These are phyloP conservation scores for Taeniopygia guttata DNA, from an alignment of 2,797 vertebrate genomes.

Conservation along the genomic window DNA sequence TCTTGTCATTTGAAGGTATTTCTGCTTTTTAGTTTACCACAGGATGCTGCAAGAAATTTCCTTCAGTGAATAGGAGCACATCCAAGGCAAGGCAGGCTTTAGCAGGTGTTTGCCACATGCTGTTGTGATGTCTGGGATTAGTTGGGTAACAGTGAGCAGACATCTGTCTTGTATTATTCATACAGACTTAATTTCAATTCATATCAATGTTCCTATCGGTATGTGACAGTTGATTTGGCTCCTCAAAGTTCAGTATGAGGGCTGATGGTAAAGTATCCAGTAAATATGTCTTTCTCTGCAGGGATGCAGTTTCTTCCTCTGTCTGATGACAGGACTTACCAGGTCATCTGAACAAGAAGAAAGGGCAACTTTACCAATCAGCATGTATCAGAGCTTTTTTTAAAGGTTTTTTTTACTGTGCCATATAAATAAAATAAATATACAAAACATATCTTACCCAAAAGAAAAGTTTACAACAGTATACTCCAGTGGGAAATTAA, in stretches of 20 bases:
- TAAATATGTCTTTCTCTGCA: neutral
- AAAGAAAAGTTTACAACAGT: constrained; percentile 40
- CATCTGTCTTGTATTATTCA: constrained; percentile 1
- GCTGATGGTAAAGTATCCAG: neutral
- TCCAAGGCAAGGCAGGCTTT: constrained; percentile 2
- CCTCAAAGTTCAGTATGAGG: constrained; percentile 1
- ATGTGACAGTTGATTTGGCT: constrained; percentile 35
- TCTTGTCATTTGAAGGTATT: constrained; percentile 3
- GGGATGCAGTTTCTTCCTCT: neutral
- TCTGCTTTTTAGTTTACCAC: neutral
- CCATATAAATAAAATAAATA: constrained; percentile 30
- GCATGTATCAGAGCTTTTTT: neutral
- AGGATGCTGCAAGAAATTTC: constrained; percentile 11
- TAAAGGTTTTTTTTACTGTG: constrained; percentile 27
- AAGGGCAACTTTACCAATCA: neutral
- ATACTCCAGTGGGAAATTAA: constrained; percentile 50
- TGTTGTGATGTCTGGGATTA: constrained; percentile 10
- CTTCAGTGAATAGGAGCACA: neutral
- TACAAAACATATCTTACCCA: constrained; percentile 41
- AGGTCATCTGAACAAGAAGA: neutral
- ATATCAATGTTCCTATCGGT: constrained; percentile 53
- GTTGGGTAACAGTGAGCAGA: constrained; percentile 28
- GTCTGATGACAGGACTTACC: neutral
- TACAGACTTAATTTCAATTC: constrained; percentile 33
- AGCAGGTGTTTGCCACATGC: constrained; percentile 20